phyloP scores from a whole-genome alignment of 92 coral and sea anemone species.

The Pocillopora grandis region DNA sequence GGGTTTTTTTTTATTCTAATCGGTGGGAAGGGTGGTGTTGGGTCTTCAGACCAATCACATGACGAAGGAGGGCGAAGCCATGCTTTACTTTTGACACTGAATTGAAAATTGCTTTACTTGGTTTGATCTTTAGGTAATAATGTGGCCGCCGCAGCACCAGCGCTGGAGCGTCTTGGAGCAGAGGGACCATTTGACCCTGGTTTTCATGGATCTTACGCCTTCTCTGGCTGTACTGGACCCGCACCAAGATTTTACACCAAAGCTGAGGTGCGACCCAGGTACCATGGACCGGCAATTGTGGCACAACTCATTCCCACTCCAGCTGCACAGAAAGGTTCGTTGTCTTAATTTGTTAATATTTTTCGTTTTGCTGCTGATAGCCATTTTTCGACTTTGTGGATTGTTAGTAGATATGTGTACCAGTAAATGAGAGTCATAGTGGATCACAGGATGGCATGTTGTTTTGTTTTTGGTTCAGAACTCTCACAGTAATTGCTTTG shows the following conservation, averaged over 20 bases:
- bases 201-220: slow-evolving; percentile 83
- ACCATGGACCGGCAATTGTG: slow-evolving; percentile 90
- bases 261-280: slow-evolving; percentile 87
- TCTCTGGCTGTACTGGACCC: slow-evolving; percentile 92
- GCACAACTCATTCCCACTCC: slow-evolving; percentile 92
- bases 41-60: no score
- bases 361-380: no score
- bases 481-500: no score
- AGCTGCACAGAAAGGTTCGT: slow-evolving; percentile 91
- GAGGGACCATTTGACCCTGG: slow-evolving; percentile 83
- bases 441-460: no score
- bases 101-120: background rate
- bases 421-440: no score
- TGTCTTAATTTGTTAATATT: background rate
- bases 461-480: no score
- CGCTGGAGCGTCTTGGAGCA: slow-evolving; percentile 84
- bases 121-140: slow-evolving; percentile 63
- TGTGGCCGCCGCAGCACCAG: slow-evolving; percentile 72
- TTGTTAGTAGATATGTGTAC: no score
- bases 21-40: no score
- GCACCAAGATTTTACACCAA: slow-evolving; percentile 76
- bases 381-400: no score
- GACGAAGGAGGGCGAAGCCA: no score
- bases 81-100: background rate
- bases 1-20: no score